Evolutionary conservation across 1,140 invertebrate genomes (phyloP), one percentile per base, ranked within the genome.

Genomic region (Drosophila sulfurigaster): DNA sequence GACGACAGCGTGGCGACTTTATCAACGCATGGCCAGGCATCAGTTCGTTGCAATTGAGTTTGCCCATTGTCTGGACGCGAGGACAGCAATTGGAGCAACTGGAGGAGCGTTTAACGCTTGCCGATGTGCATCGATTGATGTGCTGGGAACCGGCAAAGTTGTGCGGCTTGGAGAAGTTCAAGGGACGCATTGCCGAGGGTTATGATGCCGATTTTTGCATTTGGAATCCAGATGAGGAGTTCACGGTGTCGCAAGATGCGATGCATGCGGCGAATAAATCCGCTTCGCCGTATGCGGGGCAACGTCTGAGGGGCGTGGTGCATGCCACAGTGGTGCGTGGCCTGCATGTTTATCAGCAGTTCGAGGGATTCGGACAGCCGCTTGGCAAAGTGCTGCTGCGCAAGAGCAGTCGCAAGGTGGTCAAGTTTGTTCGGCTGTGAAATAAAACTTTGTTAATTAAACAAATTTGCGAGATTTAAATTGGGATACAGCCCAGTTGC

Each of bases 1-100:
- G 91, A 0, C 65, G 87, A 16, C 87, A 88, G 10, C 92, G 93
- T 8, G 94, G 94, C 16, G 94, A 96, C 79, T 96, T 96, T 81
- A 85, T 96, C 65, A 93, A 93, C 78, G 95, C 96, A 52, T 96
- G 96, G 95, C 95, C 95, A 56, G 96, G 96, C 52, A 96, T 96
- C 67, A 94, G 95, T 2, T 96, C 95, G 0, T 85, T 96, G 32
- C 96, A 96, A 91, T 95, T 96, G 85, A 95, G 95, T 66, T 78
- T 96, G 15, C 94, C 95, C 1, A 78, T 96, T 25, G 94, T 96
- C 25, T 96, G 96, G 96, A 96, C 95, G 0, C 92, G 93, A 49
- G 94, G 94, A 8, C 82, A 91, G 60, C 73, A 87, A 6, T 82
- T 94, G 45, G 10, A 38, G 41, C 15, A 11, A 25, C 20, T 25